Evolutionary conservation across 2,113 vertebrate species (phyloP), one percentile per base, ranked within the genome.

Genomic region (Lepus americanus): DNA sequence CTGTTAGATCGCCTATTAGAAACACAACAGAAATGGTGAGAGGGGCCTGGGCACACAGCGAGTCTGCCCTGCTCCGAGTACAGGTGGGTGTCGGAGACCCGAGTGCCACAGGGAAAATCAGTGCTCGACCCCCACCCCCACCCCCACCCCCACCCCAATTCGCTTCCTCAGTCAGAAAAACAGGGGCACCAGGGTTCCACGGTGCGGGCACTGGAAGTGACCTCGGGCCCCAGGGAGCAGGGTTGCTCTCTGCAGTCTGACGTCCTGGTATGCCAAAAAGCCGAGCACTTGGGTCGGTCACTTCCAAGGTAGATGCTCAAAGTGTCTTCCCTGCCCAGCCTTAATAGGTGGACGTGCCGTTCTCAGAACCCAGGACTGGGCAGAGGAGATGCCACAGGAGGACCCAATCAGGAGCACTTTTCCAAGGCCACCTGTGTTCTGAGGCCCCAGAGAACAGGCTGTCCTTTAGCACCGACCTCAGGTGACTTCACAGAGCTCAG

Each of bases 1-100:
- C 27, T 66, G 49, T 94, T 89, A 0, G 22, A 84, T 87, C 98
- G 98, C 94, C 27, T 44, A 7, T 44, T 44, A 90, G 81, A 14
- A 39, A 84, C 72, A 73, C 70, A 79, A 96, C 85, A 89, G 88
- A 11, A 20, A 14, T 0, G 2, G 39, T 96, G 27, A 94, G 88
- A 73, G 13, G 39, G 13, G 61, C 73, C 76, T 2, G 4, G 17
- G 74, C 61, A 39, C 63, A 33, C 61, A n/a, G 36, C 49, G 20
- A 61, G 72, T 83, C 49, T 33, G 22, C 9, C 61, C n/a, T 39
- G 39, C 63, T 17, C 31, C 53, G 9, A 31, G 10, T 1, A 3
- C 16, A 16, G 74, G 29, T 59, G 33, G n/a, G 33, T 53, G 23
- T 73, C 61, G 8, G 44, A 5, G 6, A 49, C 87, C 44, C 17